Conservation (phyloP, 1,140 invertebrate genomes). For the Sitophilus oryzae region DNA sequence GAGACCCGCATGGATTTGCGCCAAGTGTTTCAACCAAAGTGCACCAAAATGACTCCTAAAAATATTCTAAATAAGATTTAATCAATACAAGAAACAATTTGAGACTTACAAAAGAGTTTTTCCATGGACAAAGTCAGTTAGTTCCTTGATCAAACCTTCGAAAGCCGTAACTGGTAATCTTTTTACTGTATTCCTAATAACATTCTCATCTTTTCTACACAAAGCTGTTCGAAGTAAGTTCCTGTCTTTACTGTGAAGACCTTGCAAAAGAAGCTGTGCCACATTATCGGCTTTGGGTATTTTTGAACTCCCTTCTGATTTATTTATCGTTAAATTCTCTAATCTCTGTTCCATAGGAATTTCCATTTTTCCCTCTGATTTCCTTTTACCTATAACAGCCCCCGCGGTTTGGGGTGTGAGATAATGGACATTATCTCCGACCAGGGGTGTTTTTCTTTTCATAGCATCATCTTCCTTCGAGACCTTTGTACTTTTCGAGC, state of each 20-base stretch:
- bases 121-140: slow-evolving; percentile 55
- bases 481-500: slow-evolving; percentile 43
- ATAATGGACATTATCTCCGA: slow-evolving; percentile 48
- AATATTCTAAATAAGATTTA: slow-evolving; percentile 19
- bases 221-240: slow-evolving; percentile 55
- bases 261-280: slow-evolving; percentile 68
- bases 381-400: slow-evolving; percentile 45
- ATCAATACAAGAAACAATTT: slow-evolving; percentile 4
- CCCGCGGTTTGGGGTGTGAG: slow-evolving; percentile 41
- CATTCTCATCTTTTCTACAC: slow-evolving; percentile 48
- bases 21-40: slow-evolving; percentile 54
- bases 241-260: slow-evolving; percentile 70
- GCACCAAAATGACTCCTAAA: slow-evolving; percentile 54
- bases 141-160: slow-evolving; percentile 54
- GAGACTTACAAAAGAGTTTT: slow-evolving; percentile 54
- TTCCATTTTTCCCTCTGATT: slow-evolving; percentile 50
- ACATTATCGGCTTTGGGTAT: slow-evolving; percentile 58
- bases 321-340: slow-evolving; percentile 60
- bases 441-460: slow-evolving; percentile 48
- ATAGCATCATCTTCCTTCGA: slow-evolving; percentile 32
- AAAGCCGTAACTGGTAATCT: slow-evolving; percentile 59
- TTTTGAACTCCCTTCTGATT: slow-evolving; percentile 32
- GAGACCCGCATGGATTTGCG: slow-evolving; percentile 57
- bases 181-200: slow-evolving; percentile 56
- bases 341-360: slow-evolving; percentile 70